Evolutionary conservation across 2,888 invertebrate species (phyloP), one percentile per base, ranked within the genome.

Genomic region (Pseudococcus viburni): DNA sequence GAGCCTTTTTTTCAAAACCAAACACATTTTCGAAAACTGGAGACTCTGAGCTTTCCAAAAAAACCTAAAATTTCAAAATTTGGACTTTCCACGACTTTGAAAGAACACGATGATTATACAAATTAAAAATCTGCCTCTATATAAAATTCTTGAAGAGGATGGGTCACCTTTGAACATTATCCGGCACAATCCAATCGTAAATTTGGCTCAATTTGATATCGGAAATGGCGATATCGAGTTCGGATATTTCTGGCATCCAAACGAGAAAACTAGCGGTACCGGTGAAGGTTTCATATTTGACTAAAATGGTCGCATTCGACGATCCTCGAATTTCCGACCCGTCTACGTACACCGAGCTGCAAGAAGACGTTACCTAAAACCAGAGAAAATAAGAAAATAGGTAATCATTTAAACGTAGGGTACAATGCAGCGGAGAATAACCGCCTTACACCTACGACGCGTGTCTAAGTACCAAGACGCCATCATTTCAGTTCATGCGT

Each of bases 211-310:
- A 93, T 90, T 96, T 94, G 90, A 95, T 95, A 92, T 99, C 98
- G 19, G 95, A 95, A 6, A 98, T 95, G 90, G 96, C 95, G 48
- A 99, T 95, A 91, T 98, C 97, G 89, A 99, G 93, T 87, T 89
- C 89, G 0, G 98, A 97, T 91, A 97, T 95, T 91, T 98, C 98
- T 0, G 99, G 98, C 95, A 98, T 97, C 98, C 99, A 99, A 1
- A 99, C 98, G 22, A 96, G 96, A 92, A 98, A 97, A 89, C 95
- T 94, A 2, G 97, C 96, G 89, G 96, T 92, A 17, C 97, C 97
- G 39, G 96, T 96, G 92, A 96, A 96, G 0, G 97, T 97, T 46
- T 97, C 98, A 91, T 97, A 97, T 92, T 96, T 97, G 86, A 98
- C 97, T 87, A 97, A 94, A 51, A 99, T 96, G 0, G 98, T 97